phyloP scores from a whole-genome alignment of 2,113 vertebrate species.

The Chloropsis hardwickii region DNA sequence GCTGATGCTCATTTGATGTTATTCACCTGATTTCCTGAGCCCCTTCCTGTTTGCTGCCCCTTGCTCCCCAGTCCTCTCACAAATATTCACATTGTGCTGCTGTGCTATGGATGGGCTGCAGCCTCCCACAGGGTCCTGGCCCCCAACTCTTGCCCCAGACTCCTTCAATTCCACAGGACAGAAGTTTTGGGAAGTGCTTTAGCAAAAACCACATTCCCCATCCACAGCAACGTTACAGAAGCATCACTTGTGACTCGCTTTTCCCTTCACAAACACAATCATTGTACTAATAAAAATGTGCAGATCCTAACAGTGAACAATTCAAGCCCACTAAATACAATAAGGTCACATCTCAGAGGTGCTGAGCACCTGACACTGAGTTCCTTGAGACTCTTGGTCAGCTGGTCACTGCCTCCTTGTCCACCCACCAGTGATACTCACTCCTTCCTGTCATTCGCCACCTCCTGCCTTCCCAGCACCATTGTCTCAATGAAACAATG shows the following conservation, averaged over 20 bases:
- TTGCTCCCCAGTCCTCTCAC: neutral
- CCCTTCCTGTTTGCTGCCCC: neutral
- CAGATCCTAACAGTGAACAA: neutral
- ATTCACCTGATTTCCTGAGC: neutral
- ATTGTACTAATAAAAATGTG: neutral
- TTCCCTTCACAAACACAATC: neutral
- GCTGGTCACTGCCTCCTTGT: neutral
- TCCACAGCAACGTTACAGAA: neutral
- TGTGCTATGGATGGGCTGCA: neutral
- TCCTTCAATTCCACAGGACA: neutral
- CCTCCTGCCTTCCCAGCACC: neutral
- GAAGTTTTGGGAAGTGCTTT: neutral
- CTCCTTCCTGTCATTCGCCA: neutral
- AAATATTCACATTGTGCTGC: neutral
- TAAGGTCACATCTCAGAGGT: neutral
- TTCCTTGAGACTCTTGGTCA: neutral
- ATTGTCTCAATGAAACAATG: neutral
- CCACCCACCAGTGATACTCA: neutral
- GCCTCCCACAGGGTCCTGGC: neutral
- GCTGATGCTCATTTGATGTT: neutral
- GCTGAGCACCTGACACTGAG: neutral
- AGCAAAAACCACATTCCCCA: neutral
- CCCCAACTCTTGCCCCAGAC: neutral
- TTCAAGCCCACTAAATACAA: no score
- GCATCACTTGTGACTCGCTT: fast-evolving